Conservation (phyloP, 1,140 invertebrate genomes). For the Augochlora pura region DNA sequence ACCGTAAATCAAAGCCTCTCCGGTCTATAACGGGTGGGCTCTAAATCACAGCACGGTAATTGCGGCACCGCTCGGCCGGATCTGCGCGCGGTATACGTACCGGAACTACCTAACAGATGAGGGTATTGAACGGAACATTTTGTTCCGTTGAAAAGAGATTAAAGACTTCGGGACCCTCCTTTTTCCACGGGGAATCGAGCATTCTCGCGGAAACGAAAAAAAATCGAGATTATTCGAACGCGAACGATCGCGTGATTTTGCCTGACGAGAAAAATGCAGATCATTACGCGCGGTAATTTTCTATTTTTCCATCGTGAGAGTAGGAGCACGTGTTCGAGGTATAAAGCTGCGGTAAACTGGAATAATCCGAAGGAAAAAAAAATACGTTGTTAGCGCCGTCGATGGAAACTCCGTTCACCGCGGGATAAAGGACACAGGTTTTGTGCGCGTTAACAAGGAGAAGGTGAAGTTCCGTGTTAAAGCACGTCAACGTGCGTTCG, state of each 20-base stretch:
- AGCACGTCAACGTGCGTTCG: conserved; percentile 63
- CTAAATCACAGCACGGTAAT: conserved; percentile 73
- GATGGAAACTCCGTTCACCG: conserved; percentile 10
- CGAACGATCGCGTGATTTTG: not conserved
- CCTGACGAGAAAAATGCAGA: not conserved
- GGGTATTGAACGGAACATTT: conserved; percentile 29
- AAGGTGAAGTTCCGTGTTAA: conserved; percentile 47
- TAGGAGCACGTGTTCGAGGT: no score
- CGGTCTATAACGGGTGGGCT: conserved; percentile 70
- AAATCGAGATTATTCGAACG: not conserved
- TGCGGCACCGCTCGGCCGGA: conserved; percentile 66
- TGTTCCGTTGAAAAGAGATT: conserved; percentile 28
- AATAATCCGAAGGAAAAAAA: not conserved
- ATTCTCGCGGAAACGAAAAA: not conserved
- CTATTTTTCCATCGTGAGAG: no score
- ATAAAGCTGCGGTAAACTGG: no score
- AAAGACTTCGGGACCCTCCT: not conserved
- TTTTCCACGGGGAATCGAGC: not conserved
- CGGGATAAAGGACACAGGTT: conserved; percentile 36
- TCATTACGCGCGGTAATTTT: no score
- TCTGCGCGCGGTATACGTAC: conserved; percentile 63
- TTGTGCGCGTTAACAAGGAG: conserved; percentile 56
- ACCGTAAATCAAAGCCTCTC: conserved; percentile 69
- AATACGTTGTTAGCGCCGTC: not conserved
- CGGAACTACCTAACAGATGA: conserved; percentile 57